Evolutionary conservation across 2,797 vertebrate species (phyloP), one percentile per base, ranked within the genome.

Genomic region (Spinus olivaceus): DNA sequence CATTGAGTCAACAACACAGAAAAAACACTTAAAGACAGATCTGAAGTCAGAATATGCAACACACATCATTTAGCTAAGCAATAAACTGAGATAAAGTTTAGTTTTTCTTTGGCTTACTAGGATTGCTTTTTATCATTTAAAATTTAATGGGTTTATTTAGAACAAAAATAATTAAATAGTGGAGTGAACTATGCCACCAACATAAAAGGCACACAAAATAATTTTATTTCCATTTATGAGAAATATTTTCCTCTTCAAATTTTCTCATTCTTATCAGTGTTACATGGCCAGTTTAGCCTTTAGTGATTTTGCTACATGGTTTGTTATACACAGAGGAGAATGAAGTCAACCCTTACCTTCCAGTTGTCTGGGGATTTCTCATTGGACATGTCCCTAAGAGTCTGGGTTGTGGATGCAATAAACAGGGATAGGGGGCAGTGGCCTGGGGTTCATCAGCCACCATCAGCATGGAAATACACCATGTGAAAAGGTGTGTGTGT

Each of bases 1-100:
- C 54, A 76, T 37, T 70, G 63, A 93, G 50, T 93, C 73, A 93
- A 92, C 77, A 94, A 85, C 41, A 57, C 50, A 91, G 92, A 74
- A 86, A 53, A 92, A 33, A 88, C 28, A 78, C 42, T 84, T 61
- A 53, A 70, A 69, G 41, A 91, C 92, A 93, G 77, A 47, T 92
- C 85, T 92, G 80, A 86, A 96, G 51, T 88, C 66, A 85, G 82
- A 88, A 84, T 76, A 83, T 39, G 41, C 44, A 89, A 59, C 57
- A 74, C 1, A 9, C 17, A 86, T 82, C 72, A 83, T 87, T 95
- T 85, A 86, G 78, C 81, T 90, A 64, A 59, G 70, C n/a, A 50
- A 46, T 54, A 83, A 42, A 69, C 19, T 84, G 89, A 79, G 49
- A 82, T 60, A 91, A 63, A 92, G 86, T 72, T 49, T 81, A 63